These are phyloP conservation scores for Pseudomugil tenellus DNA, from an alignment of 2,797 vertebrate species.

Conservation along the genomic window DNA sequence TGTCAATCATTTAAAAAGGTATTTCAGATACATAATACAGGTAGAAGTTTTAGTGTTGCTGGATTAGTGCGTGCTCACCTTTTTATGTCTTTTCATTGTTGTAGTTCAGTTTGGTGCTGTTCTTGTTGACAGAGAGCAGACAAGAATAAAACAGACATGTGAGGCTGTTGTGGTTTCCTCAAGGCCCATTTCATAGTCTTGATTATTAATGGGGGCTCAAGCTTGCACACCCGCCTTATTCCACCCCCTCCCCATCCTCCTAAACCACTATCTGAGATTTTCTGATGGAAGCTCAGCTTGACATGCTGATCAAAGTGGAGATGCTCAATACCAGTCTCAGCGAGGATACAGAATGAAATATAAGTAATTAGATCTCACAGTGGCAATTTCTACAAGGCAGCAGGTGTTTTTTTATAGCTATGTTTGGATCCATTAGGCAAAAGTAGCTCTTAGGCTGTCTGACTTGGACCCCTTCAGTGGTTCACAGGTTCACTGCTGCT, in stretches of 20 bases:
- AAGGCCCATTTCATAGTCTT: constrained; percentile 55
- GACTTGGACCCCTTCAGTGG: constrained; percentile 71
- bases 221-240: constrained; percentile 41
- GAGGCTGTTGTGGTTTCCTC: constrained; percentile 65
- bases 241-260: constrained; percentile 28
- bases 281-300: constrained; percentile 62
- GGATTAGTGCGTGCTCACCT: constrained; percentile 36
- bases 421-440: constrained; percentile 80
- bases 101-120: constrained; percentile 44
- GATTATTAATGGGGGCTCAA: constrained; percentile 60
- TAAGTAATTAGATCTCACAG: constrained; percentile 82
- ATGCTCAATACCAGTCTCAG: constrained; percentile 76
- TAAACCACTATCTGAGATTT: constrained; percentile 57
- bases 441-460: constrained; percentile 73
- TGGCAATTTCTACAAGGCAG: constrained; percentile 73
- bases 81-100: constrained; percentile 50
- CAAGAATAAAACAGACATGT: constrained; percentile 58
- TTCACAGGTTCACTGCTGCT: constrained; percentile 71
- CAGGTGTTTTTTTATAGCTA: constrained; percentile 76
- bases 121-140: constrained; percentile 36
- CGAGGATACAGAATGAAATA: constrained; percentile 72
- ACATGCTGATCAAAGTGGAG: constrained; percentile 74
- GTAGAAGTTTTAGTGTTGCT: constrained; percentile 19
- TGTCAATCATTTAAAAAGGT: constrained; percentile 16
- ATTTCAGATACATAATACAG: constrained; percentile 10